Percentiles rank a stretch among this genome's conserved stretches.
phyloP scores from a whole-genome alignment of 1,140 invertebrate genomes.

The Drosophila murphyi region DNA sequence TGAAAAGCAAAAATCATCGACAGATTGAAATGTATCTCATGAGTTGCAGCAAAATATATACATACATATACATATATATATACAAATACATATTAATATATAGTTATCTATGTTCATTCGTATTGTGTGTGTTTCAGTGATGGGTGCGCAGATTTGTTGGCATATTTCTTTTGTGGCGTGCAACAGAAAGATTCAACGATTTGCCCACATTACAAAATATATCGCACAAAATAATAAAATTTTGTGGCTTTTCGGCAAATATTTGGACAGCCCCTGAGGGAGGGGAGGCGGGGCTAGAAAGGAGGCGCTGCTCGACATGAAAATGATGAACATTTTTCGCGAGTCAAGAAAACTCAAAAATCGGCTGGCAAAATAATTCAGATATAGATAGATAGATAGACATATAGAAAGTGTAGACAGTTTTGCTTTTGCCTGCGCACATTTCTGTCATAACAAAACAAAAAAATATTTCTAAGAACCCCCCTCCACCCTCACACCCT shows the following conservation, averaged over 20 bases:
- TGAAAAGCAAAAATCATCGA: conserved; percentile 39
- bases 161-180: conserved; percentile 35
- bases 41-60: conserved; percentile 2
- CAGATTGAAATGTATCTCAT: conserved; percentile 31
- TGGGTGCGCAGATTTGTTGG: conserved; percentile 38
- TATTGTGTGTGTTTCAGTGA: conserved; percentile 13
- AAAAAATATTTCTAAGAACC: conserved; percentile 62
- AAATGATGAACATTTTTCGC: conserved; percentile 45
- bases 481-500: background rate
- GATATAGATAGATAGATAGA: conserved; percentile 14
- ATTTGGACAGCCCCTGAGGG: conserved; percentile 49
- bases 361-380: conserved; percentile 40
- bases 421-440: conserved; percentile 51
- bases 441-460: conserved; percentile 78
- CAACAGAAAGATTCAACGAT: conserved; percentile 43
- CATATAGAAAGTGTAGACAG: conserved; percentile 22
- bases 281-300: background rate
- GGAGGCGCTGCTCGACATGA: conserved; percentile 15
- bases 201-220: conserved; percentile 62
- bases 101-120: background rate
- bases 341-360: conserved; percentile 37
- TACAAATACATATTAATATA: conserved; percentile 35
- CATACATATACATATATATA: conserved; percentile 27
- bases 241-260: conserved; percentile 67
- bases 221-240: conserved; percentile 68